phyloP scores from a whole-genome alignment of 1,140 invertebrate species.

The Neodiprion pinetum region DNA sequence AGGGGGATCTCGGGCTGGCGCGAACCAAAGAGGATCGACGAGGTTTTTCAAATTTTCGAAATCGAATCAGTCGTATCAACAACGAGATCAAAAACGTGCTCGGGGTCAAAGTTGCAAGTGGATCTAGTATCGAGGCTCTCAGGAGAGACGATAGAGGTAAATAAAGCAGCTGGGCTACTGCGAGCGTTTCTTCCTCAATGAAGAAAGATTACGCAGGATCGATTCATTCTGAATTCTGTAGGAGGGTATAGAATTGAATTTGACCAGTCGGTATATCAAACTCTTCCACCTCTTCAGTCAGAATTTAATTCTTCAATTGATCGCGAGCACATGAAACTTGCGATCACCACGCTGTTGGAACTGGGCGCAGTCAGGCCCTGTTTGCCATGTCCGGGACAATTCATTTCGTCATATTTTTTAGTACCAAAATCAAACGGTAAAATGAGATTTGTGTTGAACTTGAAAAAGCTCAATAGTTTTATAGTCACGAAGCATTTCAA shows the following conservation, averaged over 20 bases:
- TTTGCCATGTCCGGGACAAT: background rate
- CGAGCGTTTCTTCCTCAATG: no score
- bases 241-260: slow-evolving; percentile 2
- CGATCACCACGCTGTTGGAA: no score
- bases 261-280: background rate
- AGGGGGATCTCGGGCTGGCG: slow-evolving; percentile 12
- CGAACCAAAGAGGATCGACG: background rate
- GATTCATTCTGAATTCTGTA: no score
- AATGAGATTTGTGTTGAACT: no score
- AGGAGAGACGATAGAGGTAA: slow-evolving; percentile 17
- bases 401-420: no score
- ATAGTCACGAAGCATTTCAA: no score
- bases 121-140: background rate
- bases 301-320: no score
- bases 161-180: background rate
- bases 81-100: background rate
- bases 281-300: background rate
- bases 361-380: no score
- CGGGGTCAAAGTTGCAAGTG: background rate
- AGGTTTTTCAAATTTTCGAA: slow-evolving; percentile 5
- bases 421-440: no score
- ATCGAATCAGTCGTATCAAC: background rate
- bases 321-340: no score
- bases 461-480: no score
- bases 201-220: no score